Conservation (phyloP, 2,888 invertebrate genomes). For the Platycheirus albimanus region DNA sequence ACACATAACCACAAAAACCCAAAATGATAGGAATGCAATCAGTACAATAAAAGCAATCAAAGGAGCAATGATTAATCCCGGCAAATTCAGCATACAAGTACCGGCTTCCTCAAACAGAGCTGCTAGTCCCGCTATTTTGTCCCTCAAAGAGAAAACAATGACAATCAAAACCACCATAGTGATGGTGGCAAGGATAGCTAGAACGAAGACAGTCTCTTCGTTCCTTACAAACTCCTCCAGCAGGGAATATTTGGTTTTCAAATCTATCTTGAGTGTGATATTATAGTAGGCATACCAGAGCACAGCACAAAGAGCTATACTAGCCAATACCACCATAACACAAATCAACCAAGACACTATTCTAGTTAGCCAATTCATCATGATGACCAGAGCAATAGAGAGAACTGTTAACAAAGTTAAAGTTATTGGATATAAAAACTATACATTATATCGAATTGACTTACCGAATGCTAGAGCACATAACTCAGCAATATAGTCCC, state of each 20-base stretch:
- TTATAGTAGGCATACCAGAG: constrained; percentile 95
- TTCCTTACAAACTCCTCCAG: constrained; percentile 92
- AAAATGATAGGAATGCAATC: constrained; percentile 91
- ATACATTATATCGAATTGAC: too few species aligned
- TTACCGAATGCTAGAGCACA: constrained; percentile 92
- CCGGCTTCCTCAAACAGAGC: constrained; percentile 95
- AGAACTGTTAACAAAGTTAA: constrained; percentile 86
- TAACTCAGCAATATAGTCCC: constrained; percentile 92
- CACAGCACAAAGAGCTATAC: constrained; percentile 89
- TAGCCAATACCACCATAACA: constrained; percentile 89
- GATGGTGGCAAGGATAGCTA: constrained; percentile 93
- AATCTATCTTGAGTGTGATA: constrained; percentile 84
- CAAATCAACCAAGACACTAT: constrained; percentile 95
- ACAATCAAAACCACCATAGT: constrained; percentile 92
- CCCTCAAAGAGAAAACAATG: constrained; percentile 89
- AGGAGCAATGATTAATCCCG: constrained; percentile 93
- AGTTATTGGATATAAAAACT: too few species aligned
- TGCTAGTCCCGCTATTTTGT: constrained; percentile 91
- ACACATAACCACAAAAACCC: constrained; percentile 92
- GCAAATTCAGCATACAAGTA: constrained; percentile 92
- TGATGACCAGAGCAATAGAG: constrained; percentile 91
- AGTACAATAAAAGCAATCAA: constrained; percentile 91
- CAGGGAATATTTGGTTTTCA: constrained; percentile 79
- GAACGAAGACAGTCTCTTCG: constrained; percentile 92
- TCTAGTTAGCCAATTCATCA: constrained; percentile 92